Conservation (phyloP, 2,113 vertebrate species). For the Tupaia chinensis region DNA sequence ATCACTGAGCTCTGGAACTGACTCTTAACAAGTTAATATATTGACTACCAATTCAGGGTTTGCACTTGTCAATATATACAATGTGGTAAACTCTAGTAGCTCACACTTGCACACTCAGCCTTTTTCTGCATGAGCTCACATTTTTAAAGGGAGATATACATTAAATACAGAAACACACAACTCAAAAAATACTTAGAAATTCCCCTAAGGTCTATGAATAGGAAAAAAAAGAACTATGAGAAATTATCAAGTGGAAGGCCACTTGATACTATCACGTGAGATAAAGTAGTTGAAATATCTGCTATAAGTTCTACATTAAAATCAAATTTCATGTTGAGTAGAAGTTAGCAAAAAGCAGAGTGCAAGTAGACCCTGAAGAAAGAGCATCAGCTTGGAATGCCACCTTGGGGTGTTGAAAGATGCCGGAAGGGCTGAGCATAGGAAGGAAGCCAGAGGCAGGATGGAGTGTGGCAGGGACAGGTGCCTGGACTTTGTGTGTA, state of each 20-base stretch:
- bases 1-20: too few relatives aligned
- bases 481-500: not conserved
- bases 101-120: not conserved
- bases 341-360: not conserved
- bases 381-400: not conserved
- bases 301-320: not conserved
- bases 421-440: not conserved
- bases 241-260: too few relatives aligned
- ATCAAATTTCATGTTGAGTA: not conserved
- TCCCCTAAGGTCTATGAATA: not conserved
- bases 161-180: not conserved
- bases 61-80: fast-evolving
- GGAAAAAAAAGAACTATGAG: not conserved
- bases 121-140: not conserved
- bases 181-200: not conserved
- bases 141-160: not conserved
- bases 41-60: not conserved
- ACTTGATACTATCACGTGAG: too few relatives aligned
- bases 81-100: not conserved
- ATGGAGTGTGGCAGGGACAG: not conserved
- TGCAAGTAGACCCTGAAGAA: fast-evolving
- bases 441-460: not conserved
- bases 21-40: too few relatives aligned
- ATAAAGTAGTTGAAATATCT: not conserved
- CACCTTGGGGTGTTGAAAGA: not conserved